A percentile compares a stretch with the other conserved stretches of the same genome.
These are phyloP conservation scores for Anoncus sp. DNA, from an alignment of 2,888 invertebrate genomes.

Conservation along the genomic window DNA sequence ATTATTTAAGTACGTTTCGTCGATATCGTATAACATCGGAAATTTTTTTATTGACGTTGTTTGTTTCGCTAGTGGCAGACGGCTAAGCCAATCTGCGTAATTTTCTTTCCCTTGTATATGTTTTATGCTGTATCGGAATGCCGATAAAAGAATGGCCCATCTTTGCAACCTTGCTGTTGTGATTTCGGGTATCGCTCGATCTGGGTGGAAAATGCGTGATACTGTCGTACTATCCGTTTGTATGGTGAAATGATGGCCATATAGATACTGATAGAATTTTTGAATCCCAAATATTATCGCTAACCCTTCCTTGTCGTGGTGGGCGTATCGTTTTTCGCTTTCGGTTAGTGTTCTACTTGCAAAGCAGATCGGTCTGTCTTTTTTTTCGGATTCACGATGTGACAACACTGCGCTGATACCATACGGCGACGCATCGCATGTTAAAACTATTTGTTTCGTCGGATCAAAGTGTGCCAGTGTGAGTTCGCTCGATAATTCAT, in stretches of 20 bases:
- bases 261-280: conserved; percentile 76
- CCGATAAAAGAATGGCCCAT: conserved; percentile 44
- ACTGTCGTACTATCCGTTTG: conserved; percentile 67
- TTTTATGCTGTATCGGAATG: conserved; percentile 33
- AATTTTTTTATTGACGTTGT: not conserved
- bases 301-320: conserved; percentile 30
- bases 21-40: not conserved
- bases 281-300: conserved; percentile 3
- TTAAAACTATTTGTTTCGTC: too few relatives aligned
- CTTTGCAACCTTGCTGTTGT: conserved; percentile 39
- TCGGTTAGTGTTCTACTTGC: too few relatives aligned
- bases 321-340: too few relatives aligned
- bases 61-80: conserved; percentile 7
- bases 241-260: conserved; percentile 71
- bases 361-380: too few relatives aligned
- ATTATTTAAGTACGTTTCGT: too few relatives aligned
- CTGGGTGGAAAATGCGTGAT: conserved; percentile 64
- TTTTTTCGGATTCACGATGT: too few relatives aligned
- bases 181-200: conserved; percentile 58
- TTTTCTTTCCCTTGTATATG: conserved; percentile 39
- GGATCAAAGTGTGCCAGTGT: too few relatives aligned
- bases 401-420: too few relatives aligned
- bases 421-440: too few relatives aligned
- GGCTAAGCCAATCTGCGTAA: conserved; percentile 55
- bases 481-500: too few relatives aligned